phyloP scores from a whole-genome alignment of 2,888 invertebrate species.

The Pinctada fucata region DNA sequence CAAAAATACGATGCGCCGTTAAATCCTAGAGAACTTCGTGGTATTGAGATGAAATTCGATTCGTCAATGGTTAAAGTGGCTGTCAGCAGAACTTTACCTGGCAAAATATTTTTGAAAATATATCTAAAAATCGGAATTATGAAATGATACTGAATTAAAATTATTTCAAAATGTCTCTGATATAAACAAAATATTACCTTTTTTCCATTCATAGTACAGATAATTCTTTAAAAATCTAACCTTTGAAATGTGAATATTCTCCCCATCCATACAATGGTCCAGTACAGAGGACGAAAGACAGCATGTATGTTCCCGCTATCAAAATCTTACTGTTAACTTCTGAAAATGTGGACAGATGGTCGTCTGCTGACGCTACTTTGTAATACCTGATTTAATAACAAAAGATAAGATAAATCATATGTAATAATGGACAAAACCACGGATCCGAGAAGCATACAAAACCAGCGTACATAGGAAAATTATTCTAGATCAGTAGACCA shows the following conservation, averaged over 20 bases:
- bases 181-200: too few relatives aligned
- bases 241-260: slow-evolving; percentile 54
- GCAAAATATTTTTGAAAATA: neutral
- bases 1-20: neutral
- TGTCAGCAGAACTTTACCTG: neutral
- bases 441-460: neutral
- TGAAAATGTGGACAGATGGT: slow-evolving; percentile 52
- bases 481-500: too few relatives aligned
- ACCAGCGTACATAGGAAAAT: too few relatives aligned
- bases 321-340: slow-evolving; percentile 53
- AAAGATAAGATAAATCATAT: neutral
- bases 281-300: slow-evolving; percentile 47
- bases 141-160: too few relatives aligned
- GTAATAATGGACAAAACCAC: neutral
- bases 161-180: too few relatives aligned
- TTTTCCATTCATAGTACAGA: too few relatives aligned
- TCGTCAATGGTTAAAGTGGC: neutral
- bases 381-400: slow-evolving; percentile 46
- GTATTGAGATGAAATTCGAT: neutral
- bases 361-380: slow-evolving; percentile 42
- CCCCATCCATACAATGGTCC: slow-evolving; percentile 59
- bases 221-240: slow-evolving; percentile 28
- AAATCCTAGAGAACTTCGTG: neutral
- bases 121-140: too few relatives aligned
- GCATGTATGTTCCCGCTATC: slow-evolving; percentile 48